phyloP scores from a whole-genome alignment of 2,888 invertebrate species.

The Rotaria sp. region DNA sequence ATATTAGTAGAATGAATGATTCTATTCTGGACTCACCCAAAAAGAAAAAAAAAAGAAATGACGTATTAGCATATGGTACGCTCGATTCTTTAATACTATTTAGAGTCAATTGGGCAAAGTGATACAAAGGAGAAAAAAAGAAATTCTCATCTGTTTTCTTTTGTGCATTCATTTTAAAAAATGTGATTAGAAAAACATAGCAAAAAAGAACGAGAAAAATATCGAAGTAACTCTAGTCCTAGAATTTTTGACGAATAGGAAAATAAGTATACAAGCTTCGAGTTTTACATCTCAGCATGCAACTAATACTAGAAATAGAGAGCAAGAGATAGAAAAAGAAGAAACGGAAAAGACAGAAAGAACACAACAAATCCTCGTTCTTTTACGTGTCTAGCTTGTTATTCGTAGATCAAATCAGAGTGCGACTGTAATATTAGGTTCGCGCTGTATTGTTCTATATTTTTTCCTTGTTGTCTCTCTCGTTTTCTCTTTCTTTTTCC shows the following conservation, averaged over 20 bases:
- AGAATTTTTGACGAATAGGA: not conserved
- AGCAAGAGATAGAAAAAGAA: not conserved
- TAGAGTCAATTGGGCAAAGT: not conserved
- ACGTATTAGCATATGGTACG: not conserved
- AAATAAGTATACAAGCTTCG: not conserved
- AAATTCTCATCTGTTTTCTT: too few relatives aligned
- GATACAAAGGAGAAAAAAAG: too few relatives aligned
- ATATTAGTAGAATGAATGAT: too few relatives aligned
- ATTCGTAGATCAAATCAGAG: not conserved
- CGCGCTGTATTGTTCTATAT: not conserved
- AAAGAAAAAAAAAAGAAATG: not conserved
- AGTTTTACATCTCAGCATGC: not conserved
- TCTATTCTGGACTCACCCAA: too few relatives aligned
- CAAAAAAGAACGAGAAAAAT: not conserved
- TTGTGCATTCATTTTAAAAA: not conserved
- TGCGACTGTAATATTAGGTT: not conserved
- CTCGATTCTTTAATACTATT: not conserved
- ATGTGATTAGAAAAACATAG: not conserved
- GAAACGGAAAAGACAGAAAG: not conserved
- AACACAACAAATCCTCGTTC: not conserved
- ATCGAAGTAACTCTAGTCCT: not conserved
- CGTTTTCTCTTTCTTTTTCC: not conserved
- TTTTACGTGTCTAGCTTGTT: not conserved
- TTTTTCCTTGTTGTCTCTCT: not conserved
- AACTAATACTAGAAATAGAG: not conserved